phyloP scores from a whole-genome alignment of 2,888 invertebrate genomes.

The Syrphus vitripennis region DNA sequence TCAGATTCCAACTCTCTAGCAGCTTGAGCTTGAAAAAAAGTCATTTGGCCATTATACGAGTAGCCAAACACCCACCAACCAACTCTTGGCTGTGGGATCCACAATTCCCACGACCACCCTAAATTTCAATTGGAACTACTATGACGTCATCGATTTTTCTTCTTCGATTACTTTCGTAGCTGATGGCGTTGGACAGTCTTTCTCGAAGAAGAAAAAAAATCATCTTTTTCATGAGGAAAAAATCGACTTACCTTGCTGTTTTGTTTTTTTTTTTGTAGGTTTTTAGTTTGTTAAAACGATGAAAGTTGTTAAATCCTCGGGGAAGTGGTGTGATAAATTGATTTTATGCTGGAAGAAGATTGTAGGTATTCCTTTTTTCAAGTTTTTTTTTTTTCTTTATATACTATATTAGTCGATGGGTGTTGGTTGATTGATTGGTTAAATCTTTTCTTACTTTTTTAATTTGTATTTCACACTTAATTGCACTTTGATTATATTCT shows the following conservation, averaged over 20 bases:
- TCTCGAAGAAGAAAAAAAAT: slow-evolving; percentile 1
- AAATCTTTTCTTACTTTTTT: slow-evolving; percentile 3
- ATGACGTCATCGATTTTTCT: slow-evolving; percentile 63
- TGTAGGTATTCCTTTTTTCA: slow-evolving; percentile 54
- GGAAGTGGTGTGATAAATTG: slow-evolving; percentile 40
- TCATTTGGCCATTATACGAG: not conserved
- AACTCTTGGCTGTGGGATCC: not conserved
- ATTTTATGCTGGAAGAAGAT: slow-evolving; percentile 51
- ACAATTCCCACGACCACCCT: slow-evolving; percentile 38
- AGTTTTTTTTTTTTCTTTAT: slow-evolving; percentile 13
- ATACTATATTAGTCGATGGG: slow-evolving; percentile 49
- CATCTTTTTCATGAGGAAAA: not conserved
- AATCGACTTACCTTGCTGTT: slow-evolving; percentile 57
- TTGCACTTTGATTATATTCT: slow-evolving; percentile 28
- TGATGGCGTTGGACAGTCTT: slow-evolving; percentile 16
- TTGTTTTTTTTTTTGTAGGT: slow-evolving; percentile 35
- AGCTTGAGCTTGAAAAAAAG: not conserved
- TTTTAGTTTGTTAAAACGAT: slow-evolving; percentile 26
- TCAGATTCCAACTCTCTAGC: not conserved
- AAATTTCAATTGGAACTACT: slow-evolving; percentile 34
- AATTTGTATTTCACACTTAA: slow-evolving; percentile 24
- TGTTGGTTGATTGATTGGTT: slow-evolving; percentile 63
- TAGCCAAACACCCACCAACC: not conserved
- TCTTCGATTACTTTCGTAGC: slow-evolving; percentile 10
- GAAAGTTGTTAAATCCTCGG: slow-evolving; percentile 37